These are phyloP conservation scores for Falco berigora DNA, from an alignment of 2,797 vertebrate species.

Conservation along the genomic window DNA sequence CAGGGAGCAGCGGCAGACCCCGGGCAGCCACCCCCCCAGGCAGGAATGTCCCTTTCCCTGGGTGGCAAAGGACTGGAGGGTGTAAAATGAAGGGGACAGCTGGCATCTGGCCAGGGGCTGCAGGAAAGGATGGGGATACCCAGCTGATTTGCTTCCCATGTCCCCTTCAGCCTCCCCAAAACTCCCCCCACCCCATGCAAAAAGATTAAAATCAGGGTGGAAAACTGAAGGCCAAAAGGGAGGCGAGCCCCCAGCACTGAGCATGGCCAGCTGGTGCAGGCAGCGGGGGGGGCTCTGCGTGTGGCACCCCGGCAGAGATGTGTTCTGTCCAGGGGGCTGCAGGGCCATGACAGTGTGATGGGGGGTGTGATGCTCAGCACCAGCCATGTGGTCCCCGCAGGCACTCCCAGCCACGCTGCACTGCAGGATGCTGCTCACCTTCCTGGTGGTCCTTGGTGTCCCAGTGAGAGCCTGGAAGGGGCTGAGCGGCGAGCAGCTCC, in stretches of 20 bases:
- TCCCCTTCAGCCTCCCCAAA: neutral
- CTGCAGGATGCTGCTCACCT: neutral
- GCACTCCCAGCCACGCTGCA: fast-evolving
- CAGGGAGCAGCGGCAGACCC: neutral
- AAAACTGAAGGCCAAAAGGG: neutral
- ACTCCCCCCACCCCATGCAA: fast-evolving
- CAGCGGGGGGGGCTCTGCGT: neutral
- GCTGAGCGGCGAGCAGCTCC: fast-evolving
- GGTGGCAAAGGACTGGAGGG: neutral
- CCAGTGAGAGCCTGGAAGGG: neutral
- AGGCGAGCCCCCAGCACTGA: fast-evolving
- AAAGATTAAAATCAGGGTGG: neutral
- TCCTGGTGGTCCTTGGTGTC: neutral
- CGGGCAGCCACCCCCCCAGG: neutral
- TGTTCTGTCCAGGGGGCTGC: neutral
- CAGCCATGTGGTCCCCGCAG: fast-evolving
- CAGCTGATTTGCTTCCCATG: neutral
- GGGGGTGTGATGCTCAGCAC: fast-evolving
- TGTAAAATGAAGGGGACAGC: neutral
- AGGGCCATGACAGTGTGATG: neutral
- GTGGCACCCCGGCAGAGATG: fast-evolving
- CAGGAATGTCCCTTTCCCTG: neutral
- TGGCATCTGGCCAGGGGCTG: neutral
- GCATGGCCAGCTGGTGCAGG: neutral
- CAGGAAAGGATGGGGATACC: neutral